Evolutionary conservation across 2,113 vertebrate species (phyloP), one percentile per base, ranked within the genome.

Genomic region (Chloebia gouldiae): DNA sequence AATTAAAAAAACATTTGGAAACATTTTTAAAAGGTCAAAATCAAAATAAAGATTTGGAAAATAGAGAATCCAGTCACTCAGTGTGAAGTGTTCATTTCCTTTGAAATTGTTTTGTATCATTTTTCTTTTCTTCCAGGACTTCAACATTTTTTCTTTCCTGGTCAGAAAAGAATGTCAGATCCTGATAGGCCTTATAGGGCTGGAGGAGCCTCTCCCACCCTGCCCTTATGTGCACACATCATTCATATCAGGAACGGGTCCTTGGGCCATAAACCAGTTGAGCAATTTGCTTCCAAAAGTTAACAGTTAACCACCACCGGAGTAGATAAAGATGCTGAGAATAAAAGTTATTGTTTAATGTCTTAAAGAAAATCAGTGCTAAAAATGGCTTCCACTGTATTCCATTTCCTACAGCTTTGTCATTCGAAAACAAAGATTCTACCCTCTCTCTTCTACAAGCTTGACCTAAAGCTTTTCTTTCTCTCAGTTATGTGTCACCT

Each of bases 311-410:
- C 76, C 83, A 83, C 60, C 68, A 86, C 44, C 35, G 88, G 80
- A 94, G 72, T 40, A 95, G 88, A 95, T 96, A 95, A 93, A 93
- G 80, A 97, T 92, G 72, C 81, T 0, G 24, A 78, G 92, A 96
- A 94, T 76, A 95, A 96, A 96, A 93, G 86, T 94, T 81, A 95
- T 90, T 95, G 72, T 95, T 94, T 93, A 86, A 86, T 88, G 56
- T 78, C 88, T 91, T 93, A 84, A 93, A 93, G 86, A 54, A 94
- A 88, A 95, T 90, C 72, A 60, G 68, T 75, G 91, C 63, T 94
- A 88, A 94, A 90, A 95, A 86, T 77, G 86, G 35, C 60, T 95
- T 93, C 56, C 64, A 71, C 60, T 84, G 42, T 83, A 51, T 86
- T 50, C 71, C 27, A 16, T 90, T 92, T 95, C 42, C 63, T 93